Base-by-base conservation (phyloP, 92 coral and sea anemone species). In the Umimayanthus chanpuru region DNA sequence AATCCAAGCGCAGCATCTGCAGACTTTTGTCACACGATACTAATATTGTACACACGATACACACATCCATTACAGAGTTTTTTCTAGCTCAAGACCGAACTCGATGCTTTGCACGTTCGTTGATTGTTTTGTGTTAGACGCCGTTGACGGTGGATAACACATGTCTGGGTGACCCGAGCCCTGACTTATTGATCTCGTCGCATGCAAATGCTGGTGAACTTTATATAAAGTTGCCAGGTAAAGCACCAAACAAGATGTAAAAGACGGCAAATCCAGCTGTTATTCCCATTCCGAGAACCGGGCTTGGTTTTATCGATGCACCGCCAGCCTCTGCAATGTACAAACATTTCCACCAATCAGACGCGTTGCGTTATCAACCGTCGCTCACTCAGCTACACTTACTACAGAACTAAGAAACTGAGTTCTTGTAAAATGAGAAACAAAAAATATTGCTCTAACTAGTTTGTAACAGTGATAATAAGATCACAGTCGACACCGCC, bases 251-350 rank as follows among this genome's bases (percentile, higher is more conserved):
- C n/a, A 80, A 80, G 32, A 20, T 40, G 43, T 56, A 67, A 5
- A 18, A 56, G 44, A 80, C 20, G 25, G 47, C 49, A 80, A 80
- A 43, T 58, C 58, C 84, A 30, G 38, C 47, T 30, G 84, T 23
- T 32, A 80, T n/a, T 53, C 84, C 67, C 7, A 80, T 56, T 28
- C 70, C 84, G 49, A 56, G 71, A 20, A 80, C 38, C 71, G 16
- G 50, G 71, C 47, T 30, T 80, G 84, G 71, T 30, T 53, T 80
- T 40, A 80, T 26, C 20, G 72, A 21, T 7, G 72, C 84, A 28
- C 84, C 84, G 28, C 84, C 71, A 56, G 84, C 84, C 32, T 55
- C 84, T 80, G 70, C 38, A 79, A 76, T 6, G 36, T 11, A 43
- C 47, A 40, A 40, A 16, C 28, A 20, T 76, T 43, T 43, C 25